A percentile compares a stretch with the other conserved stretches of the same genome.
phyloP scores from a whole-genome alignment of 2,888 invertebrate species.

The Tryphoninae sp. region DNA sequence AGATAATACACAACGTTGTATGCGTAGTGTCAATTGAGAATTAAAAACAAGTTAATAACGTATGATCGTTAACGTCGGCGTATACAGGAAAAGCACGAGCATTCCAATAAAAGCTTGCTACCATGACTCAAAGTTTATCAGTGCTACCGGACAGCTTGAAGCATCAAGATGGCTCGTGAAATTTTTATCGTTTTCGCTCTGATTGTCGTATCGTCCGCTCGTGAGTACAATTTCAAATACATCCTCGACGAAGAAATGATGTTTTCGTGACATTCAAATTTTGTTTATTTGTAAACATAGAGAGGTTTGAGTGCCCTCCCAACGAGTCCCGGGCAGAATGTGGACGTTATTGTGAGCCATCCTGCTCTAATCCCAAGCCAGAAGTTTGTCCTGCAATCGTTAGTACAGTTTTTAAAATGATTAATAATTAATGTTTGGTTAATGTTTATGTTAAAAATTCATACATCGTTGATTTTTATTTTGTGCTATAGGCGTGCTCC shows the following conservation, averaged over 20 bases:
- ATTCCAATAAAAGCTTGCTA: slow-evolving; percentile 36
- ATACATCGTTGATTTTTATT: too few relatives aligned
- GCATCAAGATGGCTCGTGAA: slow-evolving; percentile 8
- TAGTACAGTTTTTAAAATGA: too few relatives aligned
- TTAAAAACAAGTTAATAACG: slow-evolving; percentile 1
- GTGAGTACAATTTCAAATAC: slow-evolving; percentile 18
- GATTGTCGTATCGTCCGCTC: neutral
- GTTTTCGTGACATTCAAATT: too few relatives aligned
- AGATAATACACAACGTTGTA: slow-evolving; percentile 5
- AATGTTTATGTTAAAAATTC: too few relatives aligned
- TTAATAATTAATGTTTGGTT: too few relatives aligned
- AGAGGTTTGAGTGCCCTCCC: too few relatives aligned
- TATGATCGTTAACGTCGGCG: neutral
- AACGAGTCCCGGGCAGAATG: too few relatives aligned
- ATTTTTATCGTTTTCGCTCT: slow-evolving; percentile 7
- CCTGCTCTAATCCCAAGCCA: too few relatives aligned
- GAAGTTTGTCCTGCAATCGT: too few relatives aligned
- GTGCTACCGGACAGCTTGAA: neutral
- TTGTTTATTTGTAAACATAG: neutral
- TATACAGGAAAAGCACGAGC: neutral
- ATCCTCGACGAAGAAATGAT: neutral
- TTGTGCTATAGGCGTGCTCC: too few relatives aligned
- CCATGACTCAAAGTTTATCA: slow-evolving; percentile 7
- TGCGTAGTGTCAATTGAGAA: slow-evolving; percentile 11
- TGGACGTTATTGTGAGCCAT: too few relatives aligned